Evolutionary conservation across 1,140 invertebrate genomes (phyloP).

Genomic region (Lepidurus packardi): DNA sequence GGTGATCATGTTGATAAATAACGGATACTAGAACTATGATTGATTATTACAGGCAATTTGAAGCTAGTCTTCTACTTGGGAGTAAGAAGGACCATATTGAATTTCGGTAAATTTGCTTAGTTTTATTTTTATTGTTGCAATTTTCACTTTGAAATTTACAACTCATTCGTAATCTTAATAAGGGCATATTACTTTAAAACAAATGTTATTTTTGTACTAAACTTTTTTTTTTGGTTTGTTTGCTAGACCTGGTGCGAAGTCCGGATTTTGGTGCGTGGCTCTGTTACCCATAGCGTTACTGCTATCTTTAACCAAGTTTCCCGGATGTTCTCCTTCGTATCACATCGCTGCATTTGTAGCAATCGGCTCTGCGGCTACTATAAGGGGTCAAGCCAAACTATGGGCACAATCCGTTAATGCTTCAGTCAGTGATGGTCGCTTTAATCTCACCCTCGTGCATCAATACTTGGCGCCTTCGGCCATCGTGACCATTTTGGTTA

Average conservation of each 20-base stretch:
- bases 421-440: not conserved
- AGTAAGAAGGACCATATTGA: not conserved
- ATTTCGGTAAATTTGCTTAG: not conserved
- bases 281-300: constrained; percentile 14
- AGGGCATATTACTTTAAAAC: not conserved
- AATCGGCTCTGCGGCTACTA: not conserved
- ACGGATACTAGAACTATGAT: not conserved
- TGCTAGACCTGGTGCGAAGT: constrained; percentile 26
- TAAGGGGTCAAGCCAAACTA: not conserved
- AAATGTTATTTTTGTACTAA: not conserved
- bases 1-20: not conserved
- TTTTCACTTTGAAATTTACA: not conserved
- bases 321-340: constrained; percentile 1
- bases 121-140: not conserved
- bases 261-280: constrained; percentile 25
- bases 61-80: not conserved
- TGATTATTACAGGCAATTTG: constrained; percentile 4
- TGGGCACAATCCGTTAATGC: not conserved
- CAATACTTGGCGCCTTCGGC: not conserved
- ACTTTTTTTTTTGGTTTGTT: not conserved
- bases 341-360: not conserved
- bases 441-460: not conserved
- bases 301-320: not conserved
- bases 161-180: not conserved
- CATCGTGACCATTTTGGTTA: not conserved